phyloP scores from a whole-genome alignment of 2,113 vertebrate genomes.

The Myotis lucifugus region DNA sequence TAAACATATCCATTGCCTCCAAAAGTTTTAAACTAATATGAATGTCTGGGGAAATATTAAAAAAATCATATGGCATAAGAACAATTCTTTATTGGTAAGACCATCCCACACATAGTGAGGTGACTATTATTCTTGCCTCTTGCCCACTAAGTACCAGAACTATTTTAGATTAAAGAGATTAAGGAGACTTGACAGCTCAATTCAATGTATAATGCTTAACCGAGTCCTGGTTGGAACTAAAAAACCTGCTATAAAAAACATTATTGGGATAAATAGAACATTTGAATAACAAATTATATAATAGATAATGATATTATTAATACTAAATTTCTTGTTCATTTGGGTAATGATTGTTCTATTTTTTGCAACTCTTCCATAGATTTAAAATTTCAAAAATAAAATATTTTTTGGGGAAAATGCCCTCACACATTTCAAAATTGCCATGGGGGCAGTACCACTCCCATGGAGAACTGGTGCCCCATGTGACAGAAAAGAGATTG shows the following conservation, averaged over 20 bases:
- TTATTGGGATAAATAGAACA: background rate
- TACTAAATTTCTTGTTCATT: constrained; percentile 11
- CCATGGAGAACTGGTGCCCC: background rate
- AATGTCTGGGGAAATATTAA: background rate
- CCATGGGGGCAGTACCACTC: background rate
- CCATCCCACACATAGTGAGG: background rate
- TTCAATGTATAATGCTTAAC: background rate
- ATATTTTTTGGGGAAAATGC: background rate
- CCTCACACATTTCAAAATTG: background rate
- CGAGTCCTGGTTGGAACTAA: background rate
- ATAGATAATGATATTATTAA: background rate
- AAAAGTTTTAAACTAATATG: background rate
- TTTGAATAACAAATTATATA: constrained; percentile 6
- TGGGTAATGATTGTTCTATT: background rate
- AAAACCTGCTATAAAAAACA: background rate
- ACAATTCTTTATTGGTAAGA: background rate
- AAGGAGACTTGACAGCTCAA: background rate
- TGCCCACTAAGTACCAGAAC: background rate
- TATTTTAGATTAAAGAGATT: constrained; percentile 19
- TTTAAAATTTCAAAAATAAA: constrained; percentile 39
- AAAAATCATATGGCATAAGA: background rate
- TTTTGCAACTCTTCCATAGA: constrained; percentile 11
- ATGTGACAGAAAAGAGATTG: background rate
- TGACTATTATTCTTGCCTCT: background rate
- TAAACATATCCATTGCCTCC: background rate